phyloP scores from a whole-genome alignment of 2,113 vertebrate species.

The Hyaena hyaena region DNA sequence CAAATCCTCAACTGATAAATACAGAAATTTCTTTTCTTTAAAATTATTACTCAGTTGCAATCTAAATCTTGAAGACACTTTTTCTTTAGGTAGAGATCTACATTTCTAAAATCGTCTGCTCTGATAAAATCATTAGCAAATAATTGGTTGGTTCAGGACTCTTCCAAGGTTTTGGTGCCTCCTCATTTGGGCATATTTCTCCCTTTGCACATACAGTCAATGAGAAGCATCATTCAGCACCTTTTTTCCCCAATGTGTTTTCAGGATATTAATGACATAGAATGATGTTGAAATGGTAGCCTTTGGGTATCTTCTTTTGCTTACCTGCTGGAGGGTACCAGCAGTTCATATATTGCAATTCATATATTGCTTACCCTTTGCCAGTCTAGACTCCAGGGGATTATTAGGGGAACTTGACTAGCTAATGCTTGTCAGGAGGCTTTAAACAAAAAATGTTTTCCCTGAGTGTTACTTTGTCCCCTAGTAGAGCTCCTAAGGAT shows the following conservation, averaged over 20 bases:
- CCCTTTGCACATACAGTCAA: background rate
- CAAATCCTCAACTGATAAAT: background rate
- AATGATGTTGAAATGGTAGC: background rate
- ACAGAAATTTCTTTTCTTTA: background rate
- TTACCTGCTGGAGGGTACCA: background rate
- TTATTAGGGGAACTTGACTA: constrained; percentile 44
- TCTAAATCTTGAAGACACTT: background rate
- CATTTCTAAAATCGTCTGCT: background rate
- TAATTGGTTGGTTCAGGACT: background rate
- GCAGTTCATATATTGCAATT: no score
- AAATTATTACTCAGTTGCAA: background rate
- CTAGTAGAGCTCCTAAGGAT: background rate
- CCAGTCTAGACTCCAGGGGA: background rate
- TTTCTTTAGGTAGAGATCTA: constrained; percentile 19
- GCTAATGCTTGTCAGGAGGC: constrained; percentile 24
- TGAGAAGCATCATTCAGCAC: background rate
- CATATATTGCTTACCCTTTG: background rate
- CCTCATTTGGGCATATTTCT: background rate
- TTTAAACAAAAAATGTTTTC: constrained; percentile 23
- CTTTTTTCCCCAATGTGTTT: background rate
- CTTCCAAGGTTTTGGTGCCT: background rate
- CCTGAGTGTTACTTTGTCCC: background rate
- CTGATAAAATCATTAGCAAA: background rate
- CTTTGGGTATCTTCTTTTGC: background rate
- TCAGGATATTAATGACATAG: background rate